Conservation (phyloP, 2,797 vertebrate genomes). For the Picus viridis region DNA sequence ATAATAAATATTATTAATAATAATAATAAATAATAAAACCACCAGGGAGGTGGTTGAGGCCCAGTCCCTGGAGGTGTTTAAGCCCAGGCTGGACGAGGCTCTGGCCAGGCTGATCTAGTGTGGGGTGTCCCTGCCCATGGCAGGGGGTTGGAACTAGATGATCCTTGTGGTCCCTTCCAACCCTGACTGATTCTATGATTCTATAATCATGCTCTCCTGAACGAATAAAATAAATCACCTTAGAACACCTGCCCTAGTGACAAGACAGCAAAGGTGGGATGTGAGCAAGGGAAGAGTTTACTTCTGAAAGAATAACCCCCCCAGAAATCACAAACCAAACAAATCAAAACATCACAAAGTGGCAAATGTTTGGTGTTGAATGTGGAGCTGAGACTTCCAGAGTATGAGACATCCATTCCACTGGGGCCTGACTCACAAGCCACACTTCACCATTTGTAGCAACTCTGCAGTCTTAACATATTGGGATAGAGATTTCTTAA, state of each 20-base stretch:
- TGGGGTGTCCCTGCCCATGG: no score
- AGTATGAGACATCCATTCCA: conserved; percentile 59
- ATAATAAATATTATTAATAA: no score
- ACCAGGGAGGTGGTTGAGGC: no score
- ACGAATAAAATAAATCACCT: background rate
- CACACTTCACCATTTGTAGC: conserved; percentile 65
- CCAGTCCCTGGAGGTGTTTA: no score
- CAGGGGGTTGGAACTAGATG: no score
- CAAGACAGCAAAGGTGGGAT: background rate
- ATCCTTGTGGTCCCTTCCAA: no score
- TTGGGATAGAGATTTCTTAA: conserved; percentile 65
- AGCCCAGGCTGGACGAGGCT: no score
- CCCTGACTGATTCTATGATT: no score
- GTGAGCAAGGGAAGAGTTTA: background rate
- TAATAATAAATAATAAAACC: no score
- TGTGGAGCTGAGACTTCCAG: conserved; percentile 31
- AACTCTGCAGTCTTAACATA: conserved; percentile 67
- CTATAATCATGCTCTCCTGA: background rate
- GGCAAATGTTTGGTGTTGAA: conserved; percentile 38
- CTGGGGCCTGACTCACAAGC: conserved; percentile 62
- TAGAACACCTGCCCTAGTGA: background rate
- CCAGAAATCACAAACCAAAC: no score
- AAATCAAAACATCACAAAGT: background rate
- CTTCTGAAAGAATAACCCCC: no score
- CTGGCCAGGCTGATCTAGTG: no score